Evolutionary conservation across 2,113 vertebrate species (phyloP), one percentile per base, ranked within the genome.

Genomic region (Callorhinus ursinus): DNA sequence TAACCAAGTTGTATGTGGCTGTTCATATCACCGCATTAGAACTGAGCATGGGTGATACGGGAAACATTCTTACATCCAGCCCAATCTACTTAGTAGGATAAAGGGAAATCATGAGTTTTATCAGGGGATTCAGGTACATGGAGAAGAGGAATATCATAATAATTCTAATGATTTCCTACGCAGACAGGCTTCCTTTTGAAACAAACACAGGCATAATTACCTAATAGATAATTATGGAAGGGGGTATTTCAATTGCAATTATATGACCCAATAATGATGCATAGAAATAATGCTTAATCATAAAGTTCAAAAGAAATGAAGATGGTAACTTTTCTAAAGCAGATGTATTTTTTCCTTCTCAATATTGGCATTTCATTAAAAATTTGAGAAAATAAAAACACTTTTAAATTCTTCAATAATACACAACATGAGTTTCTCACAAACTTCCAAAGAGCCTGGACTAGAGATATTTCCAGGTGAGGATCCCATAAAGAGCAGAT

Each of bases 21-120:
- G 92, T 97, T 97, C 93, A 87, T 90, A 95, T 87, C 79, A 98
- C 55, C 6, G 63, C 94, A 85, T 96, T 91, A 95, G 51, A 95
- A 94, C 72, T 63, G 87, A 87, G 85, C 59, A 88, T 59, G 87
- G 85, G 77, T 4, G 21, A 84, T 74, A 93, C n/a, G 67, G 94
- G 92, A 88, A 93, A 92, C n/a, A 42, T 76, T 93, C 79, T 80
- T 95, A 89, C 12, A 71, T 84, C 88, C 36, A 92, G 71, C 77
- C 46, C 42, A 71, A 93, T 76, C 57, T 80, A 87, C 90, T 96
- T 90, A 93, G 59, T 53, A 81, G 42, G 86, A 96, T 82, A 94
- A 96, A 95, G 81, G 46, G 81, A 96, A 95, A 92, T 46, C 28
- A 39, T 31, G 86, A 94, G n/a, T 94, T 96, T 96, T 79, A 63